phyloP scores from a whole-genome alignment of 2,113 vertebrate species.

The Labeo rohita region DNA sequence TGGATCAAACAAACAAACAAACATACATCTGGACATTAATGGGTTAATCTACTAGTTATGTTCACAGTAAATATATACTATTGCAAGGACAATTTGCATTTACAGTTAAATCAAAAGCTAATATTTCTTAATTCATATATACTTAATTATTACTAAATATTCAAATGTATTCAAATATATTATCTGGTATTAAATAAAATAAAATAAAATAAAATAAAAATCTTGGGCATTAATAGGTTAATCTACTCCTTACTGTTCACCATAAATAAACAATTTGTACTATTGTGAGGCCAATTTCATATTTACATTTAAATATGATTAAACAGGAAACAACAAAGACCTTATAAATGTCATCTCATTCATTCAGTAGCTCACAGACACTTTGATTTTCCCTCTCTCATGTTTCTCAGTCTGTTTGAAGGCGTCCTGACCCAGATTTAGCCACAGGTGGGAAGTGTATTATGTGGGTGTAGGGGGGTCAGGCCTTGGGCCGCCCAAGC shows the following conservation, averaged over 20 bases:
- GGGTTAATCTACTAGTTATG: neutral
- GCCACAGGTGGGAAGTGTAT: slow-evolving; percentile 74
- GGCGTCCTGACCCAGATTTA: slow-evolving; percentile 65
- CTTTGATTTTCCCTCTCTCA: slow-evolving; percentile 28
- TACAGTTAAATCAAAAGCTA: neutral
- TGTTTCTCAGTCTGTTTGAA: slow-evolving; percentile 57
- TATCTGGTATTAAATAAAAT: no score
- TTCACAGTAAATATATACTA: neutral
- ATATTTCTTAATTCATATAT: no score
- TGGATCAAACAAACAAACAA: neutral
- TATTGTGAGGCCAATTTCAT: neutral
- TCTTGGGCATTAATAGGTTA: neutral
- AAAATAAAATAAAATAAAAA: neutral
- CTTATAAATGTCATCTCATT: slow-evolving; percentile 39
- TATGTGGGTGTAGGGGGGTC: slow-evolving; percentile 74
- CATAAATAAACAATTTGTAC: neutral
- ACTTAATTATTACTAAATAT: no score
- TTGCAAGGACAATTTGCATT: neutral
- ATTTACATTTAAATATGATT: slow-evolving; percentile 23
- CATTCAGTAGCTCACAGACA: neutral
- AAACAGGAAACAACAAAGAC: slow-evolving; percentile 33
- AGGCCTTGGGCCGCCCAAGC: slow-evolving; percentile 66
- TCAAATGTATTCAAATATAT: no score
- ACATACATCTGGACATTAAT: neutral
- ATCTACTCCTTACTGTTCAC: neutral